These are phyloP conservation scores for Eupristina koningsbergeri DNA, from an alignment of 1,140 invertebrate genomes.

Conservation along the genomic window DNA sequence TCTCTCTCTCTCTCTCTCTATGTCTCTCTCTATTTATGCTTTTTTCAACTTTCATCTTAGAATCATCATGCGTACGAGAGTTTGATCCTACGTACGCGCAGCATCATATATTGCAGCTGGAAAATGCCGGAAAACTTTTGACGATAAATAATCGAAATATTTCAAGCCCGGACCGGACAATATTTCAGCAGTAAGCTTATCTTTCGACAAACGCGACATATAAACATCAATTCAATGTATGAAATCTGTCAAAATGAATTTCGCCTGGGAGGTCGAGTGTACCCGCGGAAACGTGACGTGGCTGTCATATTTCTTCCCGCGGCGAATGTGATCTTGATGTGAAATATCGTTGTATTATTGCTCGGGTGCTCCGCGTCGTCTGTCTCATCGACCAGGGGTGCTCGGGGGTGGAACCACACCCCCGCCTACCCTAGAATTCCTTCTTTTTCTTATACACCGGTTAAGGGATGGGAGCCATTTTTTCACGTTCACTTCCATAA, in stretches of 20 bases:
- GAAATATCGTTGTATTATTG: constrained; percentile 73
- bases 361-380: constrained; percentile 60
- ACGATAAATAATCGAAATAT: constrained; percentile 41
- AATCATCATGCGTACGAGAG: not conserved
- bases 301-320: constrained; percentile 71
- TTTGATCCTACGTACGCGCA: not conserved
- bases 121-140: constrained; percentile 25
- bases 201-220: constrained; percentile 67
- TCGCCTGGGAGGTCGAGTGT: constrained; percentile 63
- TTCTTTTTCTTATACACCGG: constrained; percentile 55
- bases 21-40: no score
- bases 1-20: no score
- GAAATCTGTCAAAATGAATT: constrained; percentile 75
- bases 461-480: not conserved
- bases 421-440: constrained; percentile 52
- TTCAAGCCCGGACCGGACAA: not conserved
- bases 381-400: constrained; percentile 55
- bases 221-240: constrained; percentile 74
- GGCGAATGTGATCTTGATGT: constrained; percentile 70
- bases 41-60: not conserved
- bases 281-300: constrained; percentile 59
- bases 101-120: not conserved
- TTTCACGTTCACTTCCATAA: not conserved
- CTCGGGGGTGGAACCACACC: constrained; percentile 52
- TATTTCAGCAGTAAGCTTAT: constrained; percentile 59